Evolutionary conservation across 2,797 vertebrate genomes (phyloP), one percentile per base, ranked within the genome.

Genomic region (Poliocrania exsul): DNA sequence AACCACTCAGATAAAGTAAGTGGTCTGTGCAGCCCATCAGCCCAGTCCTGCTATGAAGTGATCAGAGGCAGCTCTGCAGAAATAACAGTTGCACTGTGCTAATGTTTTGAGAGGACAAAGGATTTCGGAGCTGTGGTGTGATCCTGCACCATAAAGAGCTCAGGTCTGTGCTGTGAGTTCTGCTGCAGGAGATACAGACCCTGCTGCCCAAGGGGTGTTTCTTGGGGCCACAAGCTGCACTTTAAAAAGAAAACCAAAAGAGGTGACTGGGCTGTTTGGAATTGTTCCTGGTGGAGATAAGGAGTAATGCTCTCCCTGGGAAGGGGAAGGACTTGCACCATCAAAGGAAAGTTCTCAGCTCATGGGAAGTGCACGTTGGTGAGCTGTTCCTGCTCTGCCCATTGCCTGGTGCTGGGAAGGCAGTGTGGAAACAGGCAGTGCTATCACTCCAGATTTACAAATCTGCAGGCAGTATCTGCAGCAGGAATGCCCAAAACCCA

Each of bases 381-480:
- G 73, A 75, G 61, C 3, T 84, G 14, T 57, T 79, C 54, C 47
- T 31, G 38, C 62, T 82, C 20, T 75, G 65, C 47, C 16, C 5
- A 40, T 67, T 16, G 11, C 58, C 66, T 29, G 5, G 51, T 5
- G 10, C 73, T 15, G 56, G 81, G 33, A 35, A 16, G 62, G 31
- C 24, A 10, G 4, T 2, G n/a, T 75, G 89, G 79, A 65, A 69
- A 13, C 16, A 15, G 54, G 53, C 78, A 12, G n/a, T 73, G 69
- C 5, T 14, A 1, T 24, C 3, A 0, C 5, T 1, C 21, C 12
- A 6, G 49, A 49, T 8, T 3, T 21, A n/a, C 26, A 35, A 20
- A 64, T 3, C 64, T 14, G n/a, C 57, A 60, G 74, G 10, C 1
- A 20, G 21, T 0, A 3, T 21, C 35, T 0, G 1, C 38, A 4